Conservation (phyloP, 2,113 vertebrate species). For the Antechinus flavipes region DNA sequence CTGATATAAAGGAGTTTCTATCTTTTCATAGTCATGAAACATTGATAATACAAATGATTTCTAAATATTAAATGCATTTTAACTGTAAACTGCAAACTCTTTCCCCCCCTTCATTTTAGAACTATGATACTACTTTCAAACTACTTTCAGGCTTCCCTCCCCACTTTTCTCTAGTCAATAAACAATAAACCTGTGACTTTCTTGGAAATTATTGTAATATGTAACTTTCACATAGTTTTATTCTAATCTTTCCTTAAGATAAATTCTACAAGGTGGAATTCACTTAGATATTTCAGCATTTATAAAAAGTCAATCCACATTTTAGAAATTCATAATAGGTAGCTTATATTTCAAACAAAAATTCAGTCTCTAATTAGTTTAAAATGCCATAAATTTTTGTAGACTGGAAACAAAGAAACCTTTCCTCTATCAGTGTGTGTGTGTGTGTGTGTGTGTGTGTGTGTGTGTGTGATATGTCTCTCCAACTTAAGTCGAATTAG, state of each 20-base stretch:
- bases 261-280: neutral
- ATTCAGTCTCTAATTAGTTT: neutral
- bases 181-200: neutral
- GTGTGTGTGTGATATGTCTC: neutral
- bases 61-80: neutral
- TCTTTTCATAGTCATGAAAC: neutral
- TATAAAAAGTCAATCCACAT: neutral
- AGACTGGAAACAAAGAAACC: neutral
- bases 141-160: neutral
- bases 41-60: neutral
- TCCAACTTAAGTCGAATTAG: neutral
- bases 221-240: neutral
- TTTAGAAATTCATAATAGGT: neutral
- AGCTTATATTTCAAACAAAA: neutral
- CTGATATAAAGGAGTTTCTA: neutral
- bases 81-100: neutral
- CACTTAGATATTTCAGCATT: neutral
- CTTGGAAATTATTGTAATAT: neutral
- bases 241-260: neutral
- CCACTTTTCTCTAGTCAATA: neutral
- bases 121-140: neutral
- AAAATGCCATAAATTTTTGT: neutral
- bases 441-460: too few species aligned
- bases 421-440: neutral
- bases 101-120: neutral